Evolutionary conservation across 2,888 invertebrate genomes (phyloP).

Genomic region (Drosophila pseudotalamancana): DNA sequence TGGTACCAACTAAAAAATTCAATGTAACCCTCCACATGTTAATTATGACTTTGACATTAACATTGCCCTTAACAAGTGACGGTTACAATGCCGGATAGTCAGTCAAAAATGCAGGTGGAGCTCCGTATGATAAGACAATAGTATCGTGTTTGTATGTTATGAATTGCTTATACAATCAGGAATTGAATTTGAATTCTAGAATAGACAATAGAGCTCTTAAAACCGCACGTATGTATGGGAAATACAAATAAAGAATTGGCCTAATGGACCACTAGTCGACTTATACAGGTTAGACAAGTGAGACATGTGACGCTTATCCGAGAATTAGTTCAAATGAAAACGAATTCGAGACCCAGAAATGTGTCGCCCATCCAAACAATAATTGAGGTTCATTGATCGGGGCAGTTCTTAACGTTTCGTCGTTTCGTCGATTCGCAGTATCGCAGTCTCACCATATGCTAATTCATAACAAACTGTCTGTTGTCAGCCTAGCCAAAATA

Average conservation of each 20-base stretch:
- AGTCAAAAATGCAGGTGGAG: conserved; percentile 59
- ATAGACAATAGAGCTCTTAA: neutral
- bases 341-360: conserved; percentile 37
- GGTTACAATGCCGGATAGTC: conserved; percentile 15
- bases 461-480: conserved; percentile 53
- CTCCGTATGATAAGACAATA: conserved; percentile 15
- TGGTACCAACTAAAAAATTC: conserved; percentile 8
- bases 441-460: conserved; percentile 54
- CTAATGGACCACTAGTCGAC: conserved; percentile 34
- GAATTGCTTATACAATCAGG: conserved; percentile 10
- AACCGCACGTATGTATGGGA: neutral
- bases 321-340: conserved; percentile 38
- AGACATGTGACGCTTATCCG: conserved; percentile 26
- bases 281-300: conserved; percentile 19
- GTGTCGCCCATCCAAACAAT: conserved; percentile 32
- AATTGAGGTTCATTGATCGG: conserved; percentile 64
- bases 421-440: too few relatives aligned
- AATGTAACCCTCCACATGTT: conserved; percentile 53
- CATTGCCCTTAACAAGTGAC: conserved; percentile 67
- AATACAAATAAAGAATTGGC: conserved; percentile 43
- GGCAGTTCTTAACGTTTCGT: conserved; percentile 29
- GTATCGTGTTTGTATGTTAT: neutral
- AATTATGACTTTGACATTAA: conserved; percentile 66
- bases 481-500: conserved; percentile 44
- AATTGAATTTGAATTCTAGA: conserved; percentile 1